phyloP scores from a whole-genome alignment of 2,797 vertebrate species.

The Iguana delicatissima region DNA sequence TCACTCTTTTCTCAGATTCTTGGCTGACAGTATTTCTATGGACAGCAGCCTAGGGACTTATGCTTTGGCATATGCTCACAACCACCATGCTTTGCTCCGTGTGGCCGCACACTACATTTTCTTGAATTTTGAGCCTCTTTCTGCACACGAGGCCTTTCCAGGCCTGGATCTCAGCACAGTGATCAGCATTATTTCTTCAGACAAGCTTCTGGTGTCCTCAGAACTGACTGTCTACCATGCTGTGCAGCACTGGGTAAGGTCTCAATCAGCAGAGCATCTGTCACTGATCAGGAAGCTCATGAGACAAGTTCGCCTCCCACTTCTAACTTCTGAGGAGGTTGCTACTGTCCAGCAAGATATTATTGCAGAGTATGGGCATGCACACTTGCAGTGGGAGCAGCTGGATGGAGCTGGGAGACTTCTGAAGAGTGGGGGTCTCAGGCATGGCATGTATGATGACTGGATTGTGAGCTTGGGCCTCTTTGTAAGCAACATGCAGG shows the following conservation, averaged over 20 bases:
- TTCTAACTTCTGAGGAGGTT: constrained; percentile 52
- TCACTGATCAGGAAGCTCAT: constrained; percentile 41
- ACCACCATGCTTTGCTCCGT: constrained; percentile 85
- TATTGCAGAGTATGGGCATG: constrained; percentile 41
- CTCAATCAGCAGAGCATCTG: constrained; percentile 13
- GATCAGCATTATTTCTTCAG: constrained; percentile 85
- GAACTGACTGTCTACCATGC: constrained; percentile 86
- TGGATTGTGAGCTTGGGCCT: constrained; percentile 89
- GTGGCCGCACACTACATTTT: constrained; percentile 85
- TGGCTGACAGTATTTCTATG: constrained; percentile 86
- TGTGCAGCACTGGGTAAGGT: constrained; percentile 84
- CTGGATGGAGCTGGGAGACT: constrained; percentile 77
- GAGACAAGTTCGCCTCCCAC: constrained; percentile 45
- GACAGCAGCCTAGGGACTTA: constrained; percentile 89
- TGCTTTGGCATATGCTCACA: constrained; percentile 86
- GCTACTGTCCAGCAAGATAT: constrained; percentile 34
- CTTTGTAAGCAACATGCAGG: constrained; percentile 83
- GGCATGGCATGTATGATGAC: constrained; percentile 89
- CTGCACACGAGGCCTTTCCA: constrained; percentile 86
- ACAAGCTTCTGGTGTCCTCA: constrained; percentile 85
- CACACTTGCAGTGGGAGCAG: constrained; percentile 75
- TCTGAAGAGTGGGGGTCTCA: constrained; percentile 80
- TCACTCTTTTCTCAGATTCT: constrained; percentile 75
- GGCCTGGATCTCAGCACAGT: constrained; percentile 85
- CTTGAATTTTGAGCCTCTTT: constrained; percentile 86